A percentile compares a stretch with the other conserved stretches of the same genome.
These are phyloP conservation scores for Colistium nudipinnis DNA, from an alignment of 2,113 vertebrate species.

Conservation along the genomic window DNA sequence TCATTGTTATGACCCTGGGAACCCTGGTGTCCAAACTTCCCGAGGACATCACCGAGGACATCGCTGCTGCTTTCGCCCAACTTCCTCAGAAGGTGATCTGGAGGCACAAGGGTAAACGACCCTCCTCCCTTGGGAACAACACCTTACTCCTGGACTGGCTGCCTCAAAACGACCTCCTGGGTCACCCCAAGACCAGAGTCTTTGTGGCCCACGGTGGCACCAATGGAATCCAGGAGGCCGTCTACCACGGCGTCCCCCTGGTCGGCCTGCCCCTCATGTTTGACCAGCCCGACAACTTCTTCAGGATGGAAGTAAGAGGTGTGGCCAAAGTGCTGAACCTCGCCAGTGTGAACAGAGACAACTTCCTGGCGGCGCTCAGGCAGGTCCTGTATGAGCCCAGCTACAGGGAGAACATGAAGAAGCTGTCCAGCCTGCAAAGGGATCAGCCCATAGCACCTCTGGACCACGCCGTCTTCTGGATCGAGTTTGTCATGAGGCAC, in stretches of 20 bases:
- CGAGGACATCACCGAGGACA: conserved; percentile 4
- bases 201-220: conserved; percentile 7
- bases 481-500: conserved; percentile 15
- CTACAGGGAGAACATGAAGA: conserved; percentile 12
- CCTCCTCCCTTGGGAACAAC: conserved; percentile 1
- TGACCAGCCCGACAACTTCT: conserved; percentile 2
- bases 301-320: conserved; percentile 2
- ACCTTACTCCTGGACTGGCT: conserved; percentile 7
- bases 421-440: background rate
- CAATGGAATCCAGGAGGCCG: conserved; percentile 5
- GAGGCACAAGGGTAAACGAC: background rate
- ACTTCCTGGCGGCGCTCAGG: background rate
- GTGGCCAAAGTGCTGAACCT: conserved; percentile 8
- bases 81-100: conserved; percentile 13
- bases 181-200: conserved; percentile 13
- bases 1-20: conserved; percentile 2
- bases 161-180: conserved; percentile 8
- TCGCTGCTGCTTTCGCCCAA: conserved; percentile 7
- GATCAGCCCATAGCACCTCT: conserved; percentile 2
- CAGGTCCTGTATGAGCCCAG: background rate
- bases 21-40: conserved; percentile 3
- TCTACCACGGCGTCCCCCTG: conserved; percentile 6
- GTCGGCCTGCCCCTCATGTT: conserved; percentile 10
- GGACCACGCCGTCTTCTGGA: background rate
- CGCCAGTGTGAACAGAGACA: background rate